Conservation (phyloP, 1,140 invertebrate species). For the Wasmannia auropunctata region DNA sequence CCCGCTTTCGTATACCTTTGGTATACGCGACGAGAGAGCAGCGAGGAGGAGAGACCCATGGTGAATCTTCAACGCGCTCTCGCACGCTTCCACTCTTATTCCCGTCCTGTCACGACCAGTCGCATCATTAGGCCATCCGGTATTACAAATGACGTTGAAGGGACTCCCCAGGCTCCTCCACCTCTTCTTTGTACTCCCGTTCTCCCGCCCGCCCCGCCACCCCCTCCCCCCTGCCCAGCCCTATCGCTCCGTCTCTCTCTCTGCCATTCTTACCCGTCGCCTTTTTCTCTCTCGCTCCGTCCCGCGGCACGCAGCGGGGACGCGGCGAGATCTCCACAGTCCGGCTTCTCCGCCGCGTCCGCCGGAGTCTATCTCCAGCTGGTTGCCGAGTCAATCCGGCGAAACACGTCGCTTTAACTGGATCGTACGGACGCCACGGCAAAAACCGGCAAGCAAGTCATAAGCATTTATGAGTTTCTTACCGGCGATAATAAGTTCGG, state of each 20-base stretch:
- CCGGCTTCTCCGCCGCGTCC: conserved; percentile 8
- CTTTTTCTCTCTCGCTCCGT: conserved; percentile 5
- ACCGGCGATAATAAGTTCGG: conserved; percentile 73
- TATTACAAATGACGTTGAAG: conserved; percentile 77
- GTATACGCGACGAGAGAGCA: neutral
- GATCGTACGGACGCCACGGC: conserved; percentile 58
- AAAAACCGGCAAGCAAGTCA: conserved; percentile 72
- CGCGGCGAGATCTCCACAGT: neutral
- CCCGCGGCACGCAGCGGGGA: neutral
- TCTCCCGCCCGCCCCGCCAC: too few relatives aligned
- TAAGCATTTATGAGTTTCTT: conserved; percentile 78
- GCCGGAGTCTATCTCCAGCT: neutral
- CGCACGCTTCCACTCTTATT: conserved; percentile 71
- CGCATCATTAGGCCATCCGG: conserved; percentile 77
- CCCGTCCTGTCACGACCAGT: conserved; percentile 73
- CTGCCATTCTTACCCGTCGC: neutral
- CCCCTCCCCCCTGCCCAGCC: too few relatives aligned
- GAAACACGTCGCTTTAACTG: conserved; percentile 67
- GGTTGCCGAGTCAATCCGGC: conserved; percentile 44
- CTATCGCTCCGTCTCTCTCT: neutral
- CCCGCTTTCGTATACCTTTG: conserved; percentile 29
- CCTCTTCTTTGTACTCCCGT: conserved; percentile 39
- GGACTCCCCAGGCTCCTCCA: conserved; percentile 44
- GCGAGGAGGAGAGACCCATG: neutral
- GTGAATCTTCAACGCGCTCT: conserved; percentile 38